These are phyloP conservation scores for Drosophila burlai DNA, from an alignment of 1,140 invertebrate species.

Conservation along the genomic window DNA sequence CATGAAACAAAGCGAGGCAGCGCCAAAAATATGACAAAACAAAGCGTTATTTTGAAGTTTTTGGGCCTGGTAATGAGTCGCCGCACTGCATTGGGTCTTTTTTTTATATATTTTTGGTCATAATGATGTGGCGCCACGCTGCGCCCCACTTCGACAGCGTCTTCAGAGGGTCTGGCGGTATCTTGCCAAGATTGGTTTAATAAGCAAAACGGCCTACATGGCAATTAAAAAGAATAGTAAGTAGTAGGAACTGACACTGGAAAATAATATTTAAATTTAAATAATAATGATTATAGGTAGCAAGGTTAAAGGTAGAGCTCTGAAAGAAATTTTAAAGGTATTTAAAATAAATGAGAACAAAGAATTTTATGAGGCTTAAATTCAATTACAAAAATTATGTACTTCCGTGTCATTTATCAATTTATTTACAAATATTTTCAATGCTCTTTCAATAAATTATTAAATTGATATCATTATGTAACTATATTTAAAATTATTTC, in stretches of 20 bases:
- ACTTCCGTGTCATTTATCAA: not conserved
- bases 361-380: no score
- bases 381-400: no score
- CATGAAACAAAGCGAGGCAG: slow-evolving; percentile 45
- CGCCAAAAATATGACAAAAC: slow-evolving; percentile 53
- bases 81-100: slow-evolving; percentile 24
- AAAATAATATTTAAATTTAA: not conserved
- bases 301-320: not conserved
- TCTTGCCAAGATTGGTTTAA: slow-evolving; percentile 61
- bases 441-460: no score
- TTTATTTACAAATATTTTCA: not conserved
- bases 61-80: slow-evolving; percentile 54
- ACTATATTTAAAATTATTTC: no score
- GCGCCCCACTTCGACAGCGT: slow-evolving; percentile 45
- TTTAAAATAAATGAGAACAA: not conserved
- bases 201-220: slow-evolving; percentile 78
- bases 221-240: slow-evolving; percentile 62
- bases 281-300: not conserved
- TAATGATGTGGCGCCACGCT: slow-evolving; percentile 69
- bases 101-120: slow-evolving; percentile 23
- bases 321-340: no score
- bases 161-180: slow-evolving; percentile 12
- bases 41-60: slow-evolving; percentile 41
- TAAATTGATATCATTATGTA: not conserved
- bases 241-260: slow-evolving; percentile 18